A percentile compares a stretch with the other conserved stretches of the same genome.
phyloP scores from a whole-genome alignment of 2,113 vertebrate genomes.

The Phocoena sinus region DNA sequence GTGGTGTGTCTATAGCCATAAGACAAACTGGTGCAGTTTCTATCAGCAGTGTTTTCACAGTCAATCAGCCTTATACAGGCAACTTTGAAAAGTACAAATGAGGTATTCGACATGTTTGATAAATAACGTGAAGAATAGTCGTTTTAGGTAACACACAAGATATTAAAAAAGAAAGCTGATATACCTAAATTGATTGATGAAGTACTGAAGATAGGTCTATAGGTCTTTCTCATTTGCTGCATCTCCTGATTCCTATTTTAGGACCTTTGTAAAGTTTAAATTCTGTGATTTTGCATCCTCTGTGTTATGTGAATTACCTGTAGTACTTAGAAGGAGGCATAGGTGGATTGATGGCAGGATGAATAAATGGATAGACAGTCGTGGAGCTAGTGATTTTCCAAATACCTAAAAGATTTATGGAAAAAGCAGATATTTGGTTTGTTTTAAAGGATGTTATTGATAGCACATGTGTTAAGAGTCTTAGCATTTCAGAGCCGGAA shows the following conservation, averaged over 20 bases:
- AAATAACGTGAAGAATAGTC: background rate
- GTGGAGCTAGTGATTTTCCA: background rate
- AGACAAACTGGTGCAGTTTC: background rate
- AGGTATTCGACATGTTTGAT: background rate
- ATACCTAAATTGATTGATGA: background rate
- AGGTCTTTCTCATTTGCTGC: background rate
- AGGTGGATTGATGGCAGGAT: background rate
- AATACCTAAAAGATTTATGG: background rate
- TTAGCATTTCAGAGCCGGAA: background rate
- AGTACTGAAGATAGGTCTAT: background rate
- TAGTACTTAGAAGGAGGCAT: background rate
- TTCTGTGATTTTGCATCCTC: constrained; percentile 26
- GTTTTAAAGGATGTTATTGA: constrained; percentile 9
- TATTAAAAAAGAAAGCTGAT: background rate
- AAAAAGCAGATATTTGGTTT: background rate
- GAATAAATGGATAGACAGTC: background rate
- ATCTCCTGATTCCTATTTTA: background rate
- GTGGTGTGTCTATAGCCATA: background rate
- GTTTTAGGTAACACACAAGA: background rate
- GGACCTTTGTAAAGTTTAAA: background rate
- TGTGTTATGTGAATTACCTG: background rate
- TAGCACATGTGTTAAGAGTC: background rate
- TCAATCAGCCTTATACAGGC: background rate
- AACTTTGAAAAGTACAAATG: background rate
- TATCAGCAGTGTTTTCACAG: background rate